Evolutionary conservation across 2,797 vertebrate genomes (phyloP), one percentile per base, ranked within the genome.

Genomic region (Knipowitschia caucasica): DNA sequence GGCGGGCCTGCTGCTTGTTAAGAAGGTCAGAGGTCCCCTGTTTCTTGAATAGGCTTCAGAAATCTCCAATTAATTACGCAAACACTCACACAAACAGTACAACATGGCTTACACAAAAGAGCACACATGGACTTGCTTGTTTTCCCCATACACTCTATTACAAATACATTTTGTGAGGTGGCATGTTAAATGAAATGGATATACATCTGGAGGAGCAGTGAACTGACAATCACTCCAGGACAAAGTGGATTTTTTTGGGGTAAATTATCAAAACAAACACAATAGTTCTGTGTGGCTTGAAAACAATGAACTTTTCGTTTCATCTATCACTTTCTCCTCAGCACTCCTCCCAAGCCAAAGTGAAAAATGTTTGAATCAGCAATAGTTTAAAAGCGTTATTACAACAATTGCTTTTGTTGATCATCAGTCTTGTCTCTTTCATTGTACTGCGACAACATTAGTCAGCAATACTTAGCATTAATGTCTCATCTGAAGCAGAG

Each of bases 41-140:
- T 65, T 49, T 69, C 77, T 62, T 86, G 78, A 88, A 86, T 76
- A 51, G 83, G 81, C 75, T 72, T 43, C 75, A 85, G 83, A 86
- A 84, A 88, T 85, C 78, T 75, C 71, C 81, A 87, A 86, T 89
- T 90, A 89, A 91, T 89, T 86, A 86, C 71, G 18, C 81, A 88
- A 81, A 83, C 81, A 82, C 72, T 60, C 65, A 52, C 40, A 51
- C 64, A 77, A 70, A 80, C 67, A 75, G 53, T 70, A 12, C 27
- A 53, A 69, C 64, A 53, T 59, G 69, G 52, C 57, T 63, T 55
- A 51, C 29, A 20, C 27, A 33, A 29, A 23, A 24, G 25, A 18
- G 30, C 62, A 46, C 43, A 50, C 33, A 20, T 35, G 62, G 2
- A 11, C 18, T n/a, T 7, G 46, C 30, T 49, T 34, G 39, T n/a